These are phyloP conservation scores for Amblyjoppa fuscipennis DNA, from an alignment of 2,888 invertebrate species.

Conservation along the genomic window DNA sequence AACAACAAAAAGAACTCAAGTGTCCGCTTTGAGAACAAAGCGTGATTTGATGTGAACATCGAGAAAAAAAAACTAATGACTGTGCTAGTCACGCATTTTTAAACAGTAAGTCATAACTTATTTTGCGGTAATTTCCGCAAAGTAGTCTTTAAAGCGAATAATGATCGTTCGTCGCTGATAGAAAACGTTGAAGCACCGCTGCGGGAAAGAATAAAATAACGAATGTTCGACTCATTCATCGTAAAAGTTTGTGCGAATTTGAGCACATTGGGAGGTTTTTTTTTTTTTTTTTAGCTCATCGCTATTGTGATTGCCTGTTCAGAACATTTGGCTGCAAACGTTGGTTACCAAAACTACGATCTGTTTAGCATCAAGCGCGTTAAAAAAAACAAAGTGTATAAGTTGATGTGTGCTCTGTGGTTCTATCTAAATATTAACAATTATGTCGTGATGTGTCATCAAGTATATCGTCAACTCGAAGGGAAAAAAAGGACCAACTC, in stretches of 20 bases:
- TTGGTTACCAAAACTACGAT: conserved; percentile 34
- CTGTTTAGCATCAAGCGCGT: conserved; percentile 39
- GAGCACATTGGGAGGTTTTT: conserved; percentile 2
- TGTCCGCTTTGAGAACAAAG: conserved; percentile 73
- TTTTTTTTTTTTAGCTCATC: conserved; percentile 36
- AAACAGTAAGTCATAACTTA: conserved; percentile 81
- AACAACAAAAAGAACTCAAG: conserved; percentile 29
- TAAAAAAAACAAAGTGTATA: conserved; percentile 26
- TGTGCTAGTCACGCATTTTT: conserved; percentile 83
- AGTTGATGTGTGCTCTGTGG: conserved; percentile 28
- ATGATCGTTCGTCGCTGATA: conserved; percentile 4
- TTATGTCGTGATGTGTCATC: conserved; percentile 30
- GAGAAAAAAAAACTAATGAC: conserved; percentile 76
- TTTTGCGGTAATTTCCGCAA: conserved; percentile 69
- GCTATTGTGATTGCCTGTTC: conserved; percentile 42
- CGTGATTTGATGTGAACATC: conserved; percentile 79
- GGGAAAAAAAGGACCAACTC: conserved; percentile 23
- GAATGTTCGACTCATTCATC: background rate
- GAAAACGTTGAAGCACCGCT: background rate
- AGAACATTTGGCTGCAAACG: conserved; percentile 44
- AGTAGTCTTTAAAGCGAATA: conserved; percentile 46
- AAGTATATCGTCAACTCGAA: conserved; percentile 41
- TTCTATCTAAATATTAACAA: conserved; percentile 7
- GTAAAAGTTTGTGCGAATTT: conserved; percentile 19
- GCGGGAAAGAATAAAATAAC: conserved; percentile 4